phyloP scores from a whole-genome alignment of 2,888 invertebrate genomes.

The Timema cristinae region DNA sequence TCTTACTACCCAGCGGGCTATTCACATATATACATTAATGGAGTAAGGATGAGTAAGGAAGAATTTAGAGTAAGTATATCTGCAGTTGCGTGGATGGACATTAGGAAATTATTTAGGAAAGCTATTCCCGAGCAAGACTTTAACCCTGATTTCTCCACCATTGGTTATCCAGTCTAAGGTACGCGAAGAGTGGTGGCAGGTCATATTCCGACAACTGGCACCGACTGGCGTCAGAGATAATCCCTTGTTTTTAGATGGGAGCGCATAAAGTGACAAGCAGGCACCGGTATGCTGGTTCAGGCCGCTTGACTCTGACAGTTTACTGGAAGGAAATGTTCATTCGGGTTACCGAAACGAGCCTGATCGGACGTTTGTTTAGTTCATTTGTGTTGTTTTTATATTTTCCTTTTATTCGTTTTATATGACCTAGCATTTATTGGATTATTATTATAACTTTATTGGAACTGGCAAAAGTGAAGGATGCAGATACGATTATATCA shows the following conservation, averaged over 20 bases:
- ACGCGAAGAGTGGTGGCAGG: not conserved
- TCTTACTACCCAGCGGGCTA: too few relatives aligned
- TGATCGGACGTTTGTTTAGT: not conserved
- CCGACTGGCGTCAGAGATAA: not conserved
- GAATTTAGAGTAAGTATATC: too few relatives aligned
- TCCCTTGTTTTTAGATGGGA: not conserved
- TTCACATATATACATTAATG: too few relatives aligned
- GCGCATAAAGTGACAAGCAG: not conserved
- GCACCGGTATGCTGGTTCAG: not conserved
- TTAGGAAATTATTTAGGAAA: too few relatives aligned
- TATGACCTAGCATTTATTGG: not conserved
- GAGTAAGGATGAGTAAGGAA: too few relatives aligned
- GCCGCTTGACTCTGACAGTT: not conserved
- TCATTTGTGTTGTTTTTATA: not conserved
- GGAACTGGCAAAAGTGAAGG: not conserved
- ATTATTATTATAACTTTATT: not conserved
- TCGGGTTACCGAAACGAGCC: not conserved
- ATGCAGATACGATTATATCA: not conserved
- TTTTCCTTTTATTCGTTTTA: not conserved
- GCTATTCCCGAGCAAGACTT: too few relatives aligned
- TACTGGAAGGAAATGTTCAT: not conserved
- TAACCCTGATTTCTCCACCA: too few relatives aligned
- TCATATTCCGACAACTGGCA: constrained; percentile 1
- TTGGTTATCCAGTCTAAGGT: not conserved
- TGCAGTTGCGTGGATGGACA: too few relatives aligned